phyloP scores from a whole-genome alignment of 2,797 vertebrate genomes.

The Loris lydekkerianus region DNA sequence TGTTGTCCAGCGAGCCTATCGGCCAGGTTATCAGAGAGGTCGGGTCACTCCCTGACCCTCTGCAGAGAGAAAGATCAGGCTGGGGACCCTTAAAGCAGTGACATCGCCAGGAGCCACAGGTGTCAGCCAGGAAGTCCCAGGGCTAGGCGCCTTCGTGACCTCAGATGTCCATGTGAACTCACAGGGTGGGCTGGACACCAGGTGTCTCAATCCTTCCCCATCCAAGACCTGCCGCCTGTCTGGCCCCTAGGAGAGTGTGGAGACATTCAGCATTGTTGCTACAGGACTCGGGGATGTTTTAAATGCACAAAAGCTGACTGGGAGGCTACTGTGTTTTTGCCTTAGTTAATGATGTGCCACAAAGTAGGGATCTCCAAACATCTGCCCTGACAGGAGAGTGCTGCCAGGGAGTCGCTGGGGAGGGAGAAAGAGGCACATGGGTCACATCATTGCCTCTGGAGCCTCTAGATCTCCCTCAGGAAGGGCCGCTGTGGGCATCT shows the following conservation, averaged over 20 bases:
- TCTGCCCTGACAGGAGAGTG: neutral
- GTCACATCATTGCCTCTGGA: neutral
- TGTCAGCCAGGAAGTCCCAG: neutral
- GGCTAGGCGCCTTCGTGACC: neutral
- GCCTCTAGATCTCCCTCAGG: neutral
- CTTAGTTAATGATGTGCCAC: neutral
- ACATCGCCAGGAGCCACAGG: neutral
- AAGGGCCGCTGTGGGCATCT: neutral
- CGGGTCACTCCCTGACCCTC: neutral
- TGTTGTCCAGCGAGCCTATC: rapidly evolving
- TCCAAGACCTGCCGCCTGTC: neutral
- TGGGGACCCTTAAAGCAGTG: neutral
- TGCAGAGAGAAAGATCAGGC: neutral
- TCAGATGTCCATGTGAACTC: neutral
- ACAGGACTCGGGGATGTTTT: neutral
- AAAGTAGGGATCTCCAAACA: neutral
- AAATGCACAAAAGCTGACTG: neutral
- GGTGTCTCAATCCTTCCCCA: neutral
- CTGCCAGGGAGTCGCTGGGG: neutral
- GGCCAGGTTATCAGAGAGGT: neutral
- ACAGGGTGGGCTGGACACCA: neutral
- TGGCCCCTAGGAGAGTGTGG: neutral
- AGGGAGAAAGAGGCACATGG: neutral
- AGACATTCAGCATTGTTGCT: neutral
- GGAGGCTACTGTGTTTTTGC: neutral